Conservation (phyloP, 2,888 invertebrate genomes). For the Mythimna albipuncta region DNA sequence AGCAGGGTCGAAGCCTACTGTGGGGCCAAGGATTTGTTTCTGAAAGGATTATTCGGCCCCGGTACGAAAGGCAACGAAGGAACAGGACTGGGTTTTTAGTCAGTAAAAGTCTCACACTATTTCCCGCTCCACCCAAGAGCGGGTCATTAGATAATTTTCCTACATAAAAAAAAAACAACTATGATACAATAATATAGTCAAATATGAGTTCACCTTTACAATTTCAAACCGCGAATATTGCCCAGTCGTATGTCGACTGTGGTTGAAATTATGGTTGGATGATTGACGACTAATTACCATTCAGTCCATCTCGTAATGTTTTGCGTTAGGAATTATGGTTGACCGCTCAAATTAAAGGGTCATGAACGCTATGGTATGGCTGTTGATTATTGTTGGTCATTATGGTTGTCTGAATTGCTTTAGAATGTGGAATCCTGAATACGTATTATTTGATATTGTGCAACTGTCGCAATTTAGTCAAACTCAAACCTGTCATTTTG, state of each 20-base stretch:
- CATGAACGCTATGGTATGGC: conserved; percentile 13
- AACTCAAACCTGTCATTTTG: background rate
- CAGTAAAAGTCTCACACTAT: too few species aligned
- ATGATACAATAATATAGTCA: background rate
- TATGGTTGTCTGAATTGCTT: conserved; percentile 19
- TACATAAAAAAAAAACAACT: too few species aligned
- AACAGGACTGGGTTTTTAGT: too few species aligned
- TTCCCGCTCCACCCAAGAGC: too few species aligned
- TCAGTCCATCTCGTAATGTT: conserved; percentile 30
- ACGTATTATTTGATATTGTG: background rate
- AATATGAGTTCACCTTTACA: conserved; percentile 17
- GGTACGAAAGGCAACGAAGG: too few species aligned
- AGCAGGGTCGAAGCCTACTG: too few species aligned
- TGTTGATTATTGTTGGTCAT: conserved; percentile 15
- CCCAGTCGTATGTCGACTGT: conserved; percentile 24
- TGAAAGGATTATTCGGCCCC: too few species aligned
- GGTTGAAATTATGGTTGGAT: conserved; percentile 47
- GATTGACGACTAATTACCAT: conserved; percentile 60
- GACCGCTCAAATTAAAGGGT: conserved; percentile 17
- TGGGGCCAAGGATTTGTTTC: too few species aligned
- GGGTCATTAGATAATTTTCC: too few species aligned
- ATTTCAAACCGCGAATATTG: conserved; percentile 40
- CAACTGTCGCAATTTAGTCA: background rate
- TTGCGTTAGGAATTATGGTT: conserved; percentile 14
- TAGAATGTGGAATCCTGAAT: background rate